These are phyloP conservation scores for Sterna hirundo DNA, from an alignment of 2,113 vertebrate genomes.

Conservation along the genomic window DNA sequence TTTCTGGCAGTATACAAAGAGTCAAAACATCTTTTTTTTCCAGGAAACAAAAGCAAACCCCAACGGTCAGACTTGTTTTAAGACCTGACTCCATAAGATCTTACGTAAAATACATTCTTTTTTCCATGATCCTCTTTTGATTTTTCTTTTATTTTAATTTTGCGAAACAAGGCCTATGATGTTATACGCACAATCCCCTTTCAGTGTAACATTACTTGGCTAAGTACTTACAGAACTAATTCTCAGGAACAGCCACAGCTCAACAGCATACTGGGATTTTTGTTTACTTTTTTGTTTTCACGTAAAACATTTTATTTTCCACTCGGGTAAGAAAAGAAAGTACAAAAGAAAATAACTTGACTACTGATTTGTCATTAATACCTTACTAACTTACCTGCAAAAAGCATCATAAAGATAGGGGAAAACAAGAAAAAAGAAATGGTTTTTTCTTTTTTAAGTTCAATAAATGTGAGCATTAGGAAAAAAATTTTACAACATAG, in stretches of 20 bases:
- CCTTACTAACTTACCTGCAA: neutral
- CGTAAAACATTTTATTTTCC: neutral
- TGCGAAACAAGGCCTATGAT: neutral
- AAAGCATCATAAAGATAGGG: neutral
- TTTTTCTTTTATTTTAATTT: neutral
- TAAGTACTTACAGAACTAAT: neutral
- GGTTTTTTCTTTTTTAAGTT: neutral
- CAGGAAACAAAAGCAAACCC: constrained; percentile 28
- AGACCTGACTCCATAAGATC: neutral
- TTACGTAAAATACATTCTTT: neutral
- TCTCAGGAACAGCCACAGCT: neutral
- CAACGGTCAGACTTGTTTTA: neutral
- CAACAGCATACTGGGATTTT: neutral
- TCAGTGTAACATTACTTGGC: neutral
- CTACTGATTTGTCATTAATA: neutral
- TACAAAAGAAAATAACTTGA: neutral
- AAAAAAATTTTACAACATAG: neutral
- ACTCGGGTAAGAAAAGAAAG: neutral
- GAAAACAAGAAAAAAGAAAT: neutral
- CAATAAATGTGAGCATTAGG: neutral
- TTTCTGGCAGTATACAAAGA: neutral
- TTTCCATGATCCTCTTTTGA: neutral
- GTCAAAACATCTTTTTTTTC: neutral
- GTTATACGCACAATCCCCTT: neutral
- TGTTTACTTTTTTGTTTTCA: neutral